Evolutionary conservation across 1,140 invertebrate genomes (phyloP).

Genomic region (Nilaparvata lugens): DNA sequence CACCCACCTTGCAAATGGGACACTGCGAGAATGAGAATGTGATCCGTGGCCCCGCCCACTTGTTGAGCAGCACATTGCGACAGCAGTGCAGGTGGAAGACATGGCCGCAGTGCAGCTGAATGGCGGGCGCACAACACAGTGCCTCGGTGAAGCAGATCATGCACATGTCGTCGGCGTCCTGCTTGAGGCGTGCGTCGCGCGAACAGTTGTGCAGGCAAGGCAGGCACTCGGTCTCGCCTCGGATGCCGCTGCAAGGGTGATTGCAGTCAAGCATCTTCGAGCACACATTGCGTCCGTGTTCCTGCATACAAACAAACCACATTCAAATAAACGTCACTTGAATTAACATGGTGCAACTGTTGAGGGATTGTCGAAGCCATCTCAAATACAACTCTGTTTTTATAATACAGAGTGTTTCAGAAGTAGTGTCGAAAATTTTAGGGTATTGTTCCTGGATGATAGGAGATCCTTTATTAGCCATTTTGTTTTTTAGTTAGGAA

Average conservation of each 20-base stretch:
- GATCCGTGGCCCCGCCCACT: slow-evolving; percentile 92
- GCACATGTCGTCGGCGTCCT: slow-evolving; percentile 98
- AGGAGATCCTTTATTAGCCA: too few relatives aligned
- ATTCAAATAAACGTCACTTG: too few relatives aligned
- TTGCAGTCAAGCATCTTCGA: slow-evolving; percentile 74
- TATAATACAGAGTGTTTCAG: too few relatives aligned
- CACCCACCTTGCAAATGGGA: slow-evolving; percentile 86
- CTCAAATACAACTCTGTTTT: too few relatives aligned
- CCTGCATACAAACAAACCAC: slow-evolving; percentile 41
- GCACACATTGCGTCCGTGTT: slow-evolving; percentile 78
- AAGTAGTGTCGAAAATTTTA: too few relatives aligned
- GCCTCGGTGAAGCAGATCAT: slow-evolving; percentile 99
- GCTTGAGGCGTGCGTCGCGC: slow-evolving; percentile 48
- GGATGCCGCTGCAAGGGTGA: slow-evolving; percentile 84
- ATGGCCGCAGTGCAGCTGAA: slow-evolving; percentile 88
- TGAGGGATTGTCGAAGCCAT: too few relatives aligned
- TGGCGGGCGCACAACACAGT: slow-evolving; percentile 86
- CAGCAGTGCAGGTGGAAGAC: slow-evolving; percentile 94
- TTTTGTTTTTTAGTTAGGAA: too few relatives aligned
- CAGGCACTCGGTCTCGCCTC: slow-evolving; percentile 59
- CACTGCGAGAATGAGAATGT: slow-evolving; percentile 93
- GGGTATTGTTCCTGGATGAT: too few relatives aligned
- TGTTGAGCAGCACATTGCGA: slow-evolving; percentile 70
- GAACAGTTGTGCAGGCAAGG: slow-evolving; percentile 61
- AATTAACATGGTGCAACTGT: too few relatives aligned